Conservation (phyloP, 23 tunicate species). For the Oikopleura vanhoeffeni region DNA sequence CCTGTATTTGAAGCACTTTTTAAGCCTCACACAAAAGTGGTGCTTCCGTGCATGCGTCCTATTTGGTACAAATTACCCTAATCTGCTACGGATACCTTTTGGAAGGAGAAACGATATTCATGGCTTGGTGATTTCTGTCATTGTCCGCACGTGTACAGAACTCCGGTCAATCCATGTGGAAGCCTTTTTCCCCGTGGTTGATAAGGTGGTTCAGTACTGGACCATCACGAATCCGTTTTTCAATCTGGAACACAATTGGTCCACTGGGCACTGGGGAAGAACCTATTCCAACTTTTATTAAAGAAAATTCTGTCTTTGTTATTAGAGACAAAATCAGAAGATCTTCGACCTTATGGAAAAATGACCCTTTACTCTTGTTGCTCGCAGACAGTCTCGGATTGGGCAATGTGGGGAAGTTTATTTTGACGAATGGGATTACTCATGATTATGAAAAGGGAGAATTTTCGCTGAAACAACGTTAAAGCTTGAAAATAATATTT, state of each 20-base stretch:
- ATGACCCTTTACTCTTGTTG: slow-evolving; percentile 64
- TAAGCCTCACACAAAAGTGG: no score
- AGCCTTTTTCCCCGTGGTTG: slow-evolving; percentile 53
- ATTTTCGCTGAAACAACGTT: slow-evolving; percentile 34
- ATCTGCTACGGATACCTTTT: no score
- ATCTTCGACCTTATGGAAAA: slow-evolving; percentile 47
- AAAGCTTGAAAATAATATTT: no score
- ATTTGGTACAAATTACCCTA: slow-evolving; percentile 87
- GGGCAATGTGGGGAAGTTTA: slow-evolving; percentile 36
- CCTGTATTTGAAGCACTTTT: no score
- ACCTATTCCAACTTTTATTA: no score
- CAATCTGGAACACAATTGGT: neutral
- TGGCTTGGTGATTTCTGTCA: slow-evolving; percentile 36
- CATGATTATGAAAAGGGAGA: slow-evolving; percentile 26
- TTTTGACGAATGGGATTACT: slow-evolving; percentile 60
- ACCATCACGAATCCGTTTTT: neutral
- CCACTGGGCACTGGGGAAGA: neutral
- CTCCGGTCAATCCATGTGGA: slow-evolving; percentile 12
- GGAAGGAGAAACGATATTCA: no score
- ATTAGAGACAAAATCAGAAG: slow-evolving; percentile 51
- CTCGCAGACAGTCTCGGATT: slow-evolving; percentile 52
- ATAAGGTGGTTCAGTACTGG: slow-evolving; percentile 8
- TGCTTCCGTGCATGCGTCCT: slow-evolving; percentile 84
- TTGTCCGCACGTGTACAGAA: slow-evolving; percentile 38
- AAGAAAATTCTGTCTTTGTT: slow-evolving; percentile 46